Conservation (phyloP, 2,797 vertebrate genomes). For the Clarias laeviceps region DNA sequence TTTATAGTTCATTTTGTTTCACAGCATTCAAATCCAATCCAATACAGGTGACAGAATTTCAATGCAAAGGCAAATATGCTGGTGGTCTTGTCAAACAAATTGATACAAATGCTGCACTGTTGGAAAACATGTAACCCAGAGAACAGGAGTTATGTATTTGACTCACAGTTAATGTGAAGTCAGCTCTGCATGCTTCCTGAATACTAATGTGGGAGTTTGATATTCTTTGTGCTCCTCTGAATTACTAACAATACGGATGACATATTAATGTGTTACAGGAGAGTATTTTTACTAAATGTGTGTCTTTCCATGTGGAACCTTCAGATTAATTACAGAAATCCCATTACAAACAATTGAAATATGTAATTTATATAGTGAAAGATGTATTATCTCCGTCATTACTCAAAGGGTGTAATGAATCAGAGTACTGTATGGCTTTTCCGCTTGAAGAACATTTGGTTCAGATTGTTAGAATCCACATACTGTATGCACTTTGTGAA, state of each 20-base stretch:
- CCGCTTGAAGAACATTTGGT: neutral
- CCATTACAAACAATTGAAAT: neutral
- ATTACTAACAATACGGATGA: neutral
- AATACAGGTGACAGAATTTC: neutral
- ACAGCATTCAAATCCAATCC: neutral
- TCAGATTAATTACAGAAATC: slow-evolving; percentile 4
- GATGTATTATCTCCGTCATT: neutral
- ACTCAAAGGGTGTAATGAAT: neutral
- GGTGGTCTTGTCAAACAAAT: neutral
- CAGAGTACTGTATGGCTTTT: neutral
- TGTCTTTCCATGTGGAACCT: neutral
- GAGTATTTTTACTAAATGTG: neutral
- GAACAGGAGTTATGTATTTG: neutral
- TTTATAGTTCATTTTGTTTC: neutral
- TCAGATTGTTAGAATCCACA: neutral
- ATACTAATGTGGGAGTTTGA: neutral
- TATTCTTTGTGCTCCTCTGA: neutral
- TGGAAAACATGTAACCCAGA: neutral
- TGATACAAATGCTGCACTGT: slow-evolving; percentile 1
- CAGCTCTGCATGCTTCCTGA: slow-evolving; percentile 1
- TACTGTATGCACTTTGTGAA: neutral
- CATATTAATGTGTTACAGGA: neutral
- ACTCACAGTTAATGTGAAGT: neutral
- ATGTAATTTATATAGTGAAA: neutral
- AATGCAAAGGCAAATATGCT: neutral